These are phyloP conservation scores for Epistrophella euchroma DNA, from an alignment of 2,888 invertebrate genomes.

Conservation along the genomic window DNA sequence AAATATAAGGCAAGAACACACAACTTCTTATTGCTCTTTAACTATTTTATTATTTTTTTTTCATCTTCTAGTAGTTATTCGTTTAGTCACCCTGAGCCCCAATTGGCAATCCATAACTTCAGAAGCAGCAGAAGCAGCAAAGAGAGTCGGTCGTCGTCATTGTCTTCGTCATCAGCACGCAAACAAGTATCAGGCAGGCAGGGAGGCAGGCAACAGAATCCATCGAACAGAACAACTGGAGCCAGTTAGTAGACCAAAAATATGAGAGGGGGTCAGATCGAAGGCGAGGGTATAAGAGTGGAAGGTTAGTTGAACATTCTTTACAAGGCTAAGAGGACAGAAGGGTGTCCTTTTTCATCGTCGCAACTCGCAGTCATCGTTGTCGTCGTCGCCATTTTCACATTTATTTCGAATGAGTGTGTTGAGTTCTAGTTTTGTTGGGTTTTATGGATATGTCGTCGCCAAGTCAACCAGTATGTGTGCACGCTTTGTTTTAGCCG, in stretches of 20 bases:
- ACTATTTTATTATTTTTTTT: not conserved
- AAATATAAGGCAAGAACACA: not conserved
- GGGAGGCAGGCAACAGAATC: constrained; percentile 35
- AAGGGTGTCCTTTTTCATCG: constrained; percentile 68
- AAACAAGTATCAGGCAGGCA: constrained; percentile 38
- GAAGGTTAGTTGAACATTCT: constrained; percentile 28
- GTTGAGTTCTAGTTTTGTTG: constrained; percentile 59
- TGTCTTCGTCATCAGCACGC: constrained; percentile 61
- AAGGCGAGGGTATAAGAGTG: not conserved
- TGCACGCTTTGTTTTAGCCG: constrained; percentile 12
- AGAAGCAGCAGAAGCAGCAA: constrained; percentile 43
- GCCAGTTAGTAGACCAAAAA: constrained; percentile 72
- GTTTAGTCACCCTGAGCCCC: constrained; percentile 41
- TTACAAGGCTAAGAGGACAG: constrained; percentile 63
- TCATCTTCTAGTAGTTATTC: constrained; percentile 24
- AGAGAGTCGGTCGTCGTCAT: constrained; percentile 34
- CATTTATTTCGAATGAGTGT: constrained; percentile 54
- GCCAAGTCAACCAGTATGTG: constrained; percentile 39
- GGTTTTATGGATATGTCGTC: constrained; percentile 73
- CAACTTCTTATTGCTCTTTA: not conserved
- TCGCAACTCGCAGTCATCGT: too few species aligned
- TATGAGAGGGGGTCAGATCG: constrained; percentile 30
- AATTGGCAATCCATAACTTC: constrained; percentile 70
- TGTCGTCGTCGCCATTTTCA: constrained; percentile 53
- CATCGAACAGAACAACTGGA: constrained; percentile 72